A percentile compares a stretch with the other conserved stretches of the same genome.
Evolutionary conservation across 2,113 vertebrate species (phyloP).

Genomic region (Apistogramma diplotaenia): DNA sequence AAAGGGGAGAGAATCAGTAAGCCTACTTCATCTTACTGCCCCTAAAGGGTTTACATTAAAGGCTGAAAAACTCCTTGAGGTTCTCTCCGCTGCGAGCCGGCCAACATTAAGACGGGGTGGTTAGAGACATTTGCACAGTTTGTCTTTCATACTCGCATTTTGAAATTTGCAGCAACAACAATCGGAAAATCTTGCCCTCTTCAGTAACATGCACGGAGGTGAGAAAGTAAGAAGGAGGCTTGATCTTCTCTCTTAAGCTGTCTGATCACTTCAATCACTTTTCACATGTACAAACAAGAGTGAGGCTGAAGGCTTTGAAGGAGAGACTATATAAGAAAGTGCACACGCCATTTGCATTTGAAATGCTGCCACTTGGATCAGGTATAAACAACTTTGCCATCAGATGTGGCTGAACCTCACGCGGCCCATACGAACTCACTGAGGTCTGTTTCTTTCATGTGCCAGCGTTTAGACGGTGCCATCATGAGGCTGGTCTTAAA

Average conservation of each 20-base stretch:
- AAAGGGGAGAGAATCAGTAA: background rate
- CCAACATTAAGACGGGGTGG: background rate
- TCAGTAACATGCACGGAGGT: background rate
- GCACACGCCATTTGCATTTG: background rate
- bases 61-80: background rate
- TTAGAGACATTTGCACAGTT: background rate
- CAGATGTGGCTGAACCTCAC: background rate
- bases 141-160: background rate
- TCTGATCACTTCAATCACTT: background rate
- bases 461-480: background rate
- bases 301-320: background rate
- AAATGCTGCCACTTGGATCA: background rate
- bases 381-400: background rate
- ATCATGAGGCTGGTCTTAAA: background rate
- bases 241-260: background rate
- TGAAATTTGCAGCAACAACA: background rate
- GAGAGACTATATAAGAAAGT: background rate
- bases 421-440: background rate
- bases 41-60: background rate
- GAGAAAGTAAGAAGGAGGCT: background rate
- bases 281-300: background rate
- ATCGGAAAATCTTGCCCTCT: conserved; percentile 31
- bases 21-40: background rate
- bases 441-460: background rate
- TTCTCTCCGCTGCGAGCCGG: background rate